Conservation (phyloP, 2,888 invertebrate species). For the Alsophila aescularia region DNA sequence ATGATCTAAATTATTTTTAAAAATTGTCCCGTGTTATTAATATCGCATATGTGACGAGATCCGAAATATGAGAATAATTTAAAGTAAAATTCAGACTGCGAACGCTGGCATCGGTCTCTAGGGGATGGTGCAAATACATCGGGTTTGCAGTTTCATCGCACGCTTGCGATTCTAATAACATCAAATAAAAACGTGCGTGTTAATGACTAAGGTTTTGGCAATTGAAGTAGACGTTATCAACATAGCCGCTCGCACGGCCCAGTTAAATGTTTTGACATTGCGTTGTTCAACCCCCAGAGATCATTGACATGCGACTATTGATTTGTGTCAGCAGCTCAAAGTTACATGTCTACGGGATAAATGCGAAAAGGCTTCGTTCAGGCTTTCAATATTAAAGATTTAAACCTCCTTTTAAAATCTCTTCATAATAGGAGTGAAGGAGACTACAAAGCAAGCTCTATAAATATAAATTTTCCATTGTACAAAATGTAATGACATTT, state of each 20-base stretch:
- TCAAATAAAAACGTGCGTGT: conserved; percentile 21
- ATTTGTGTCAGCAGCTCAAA: conserved; percentile 47
- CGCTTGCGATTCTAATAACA: conserved; percentile 31
- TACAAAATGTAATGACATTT: conserved; percentile 14
- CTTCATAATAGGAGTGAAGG: too few species aligned
- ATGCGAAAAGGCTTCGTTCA: conserved; percentile 18
- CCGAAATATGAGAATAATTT: conserved; percentile 38
- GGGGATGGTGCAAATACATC: conserved; percentile 20
- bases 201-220: conserved; percentile 19
- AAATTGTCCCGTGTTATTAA: conserved; percentile 33
- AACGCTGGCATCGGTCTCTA: conserved; percentile 29
- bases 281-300: conserved; percentile 40
- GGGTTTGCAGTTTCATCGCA: conserved; percentile 24
- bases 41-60: conserved; percentile 36
- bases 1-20: conserved; percentile 35
- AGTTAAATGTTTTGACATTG: conserved; percentile 43
- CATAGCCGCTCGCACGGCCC: conserved; percentile 13
- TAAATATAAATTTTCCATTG: conserved; percentile 1
- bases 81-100: conserved; percentile 34
- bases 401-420: neutral
- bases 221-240: conserved; percentile 21
- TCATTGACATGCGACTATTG: conserved; percentile 54
- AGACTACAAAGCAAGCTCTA: too few species aligned
- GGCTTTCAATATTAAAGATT: conserved; percentile 3
- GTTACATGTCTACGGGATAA: conserved; percentile 28